phyloP scores from a whole-genome alignment of 2,888 invertebrate genomes.

The Idaea straminata region DNA sequence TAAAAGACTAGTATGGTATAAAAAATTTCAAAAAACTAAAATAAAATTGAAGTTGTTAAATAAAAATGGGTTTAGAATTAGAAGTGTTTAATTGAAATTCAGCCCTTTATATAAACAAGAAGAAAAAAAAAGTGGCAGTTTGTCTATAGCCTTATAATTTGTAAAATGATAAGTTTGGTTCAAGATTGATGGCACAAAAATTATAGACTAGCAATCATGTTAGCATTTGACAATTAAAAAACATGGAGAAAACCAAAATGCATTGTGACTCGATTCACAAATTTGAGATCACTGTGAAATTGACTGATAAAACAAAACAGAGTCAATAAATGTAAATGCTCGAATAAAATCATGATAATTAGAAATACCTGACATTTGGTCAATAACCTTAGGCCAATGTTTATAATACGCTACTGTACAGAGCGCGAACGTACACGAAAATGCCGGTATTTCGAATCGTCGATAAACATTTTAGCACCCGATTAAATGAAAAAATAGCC shows the following conservation, averaged over 20 bases:
- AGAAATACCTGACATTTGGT: slow-evolving; percentile 61
- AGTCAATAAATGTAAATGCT: slow-evolving; percentile 26
- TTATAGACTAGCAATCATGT: slow-evolving; percentile 48
- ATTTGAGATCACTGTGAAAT: slow-evolving; percentile 73
- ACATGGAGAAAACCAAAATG: slow-evolving; percentile 49
- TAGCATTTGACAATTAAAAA: slow-evolving; percentile 40
- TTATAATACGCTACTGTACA: slow-evolving; percentile 24
- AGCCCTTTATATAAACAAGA: neutral
- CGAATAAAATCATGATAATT: slow-evolving; percentile 25
- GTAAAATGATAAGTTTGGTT: neutral
- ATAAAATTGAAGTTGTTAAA: neutral
- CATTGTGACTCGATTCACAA: slow-evolving; percentile 67
- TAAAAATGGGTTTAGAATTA: neutral
- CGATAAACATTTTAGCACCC: slow-evolving; percentile 51
- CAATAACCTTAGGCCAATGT: slow-evolving; percentile 29
- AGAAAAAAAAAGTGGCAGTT: neutral
- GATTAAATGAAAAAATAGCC: slow-evolving; percentile 40
- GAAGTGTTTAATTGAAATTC: neutral
- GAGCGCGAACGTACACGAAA: slow-evolving; percentile 41
- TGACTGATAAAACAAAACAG: slow-evolving; percentile 38
- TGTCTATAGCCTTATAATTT: neutral
- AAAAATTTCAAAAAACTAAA: neutral
- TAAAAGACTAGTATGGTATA: neutral
- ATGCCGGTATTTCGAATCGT: slow-evolving; percentile 53
- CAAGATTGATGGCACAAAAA: slow-evolving; percentile 50